phyloP scores from a whole-genome alignment of 2,113 vertebrate species.

The Progne subis region DNA sequence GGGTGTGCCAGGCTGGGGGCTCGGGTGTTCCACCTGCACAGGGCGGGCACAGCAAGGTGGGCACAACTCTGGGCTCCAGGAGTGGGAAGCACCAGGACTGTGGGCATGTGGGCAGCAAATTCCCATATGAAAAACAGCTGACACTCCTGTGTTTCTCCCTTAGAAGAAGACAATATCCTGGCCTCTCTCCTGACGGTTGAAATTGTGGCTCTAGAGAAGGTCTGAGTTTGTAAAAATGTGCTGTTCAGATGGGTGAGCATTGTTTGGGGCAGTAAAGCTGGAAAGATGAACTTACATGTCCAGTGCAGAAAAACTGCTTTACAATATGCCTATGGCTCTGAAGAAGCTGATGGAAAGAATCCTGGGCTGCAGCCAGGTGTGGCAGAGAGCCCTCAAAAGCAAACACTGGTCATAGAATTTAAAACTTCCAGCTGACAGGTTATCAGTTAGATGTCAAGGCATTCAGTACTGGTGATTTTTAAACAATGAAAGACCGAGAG shows the following conservation, averaged over 20 bases:
- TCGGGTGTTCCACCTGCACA: fast-evolving
- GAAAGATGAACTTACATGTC: not conserved
- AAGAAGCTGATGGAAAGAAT: not conserved
- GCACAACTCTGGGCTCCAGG: not conserved
- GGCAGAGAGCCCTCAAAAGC: not conserved
- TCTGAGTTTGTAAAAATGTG: not conserved
- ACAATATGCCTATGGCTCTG: not conserved
- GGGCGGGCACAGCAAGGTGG: not conserved
- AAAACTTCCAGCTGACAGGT: not conserved
- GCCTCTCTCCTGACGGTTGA: not conserved
- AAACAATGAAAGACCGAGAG: not conserved
- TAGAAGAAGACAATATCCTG: not conserved
- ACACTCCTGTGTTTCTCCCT: not conserved
- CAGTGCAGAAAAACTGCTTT: not conserved
- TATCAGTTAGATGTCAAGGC: not conserved
- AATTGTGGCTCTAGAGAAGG: not conserved
- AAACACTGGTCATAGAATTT: not conserved
- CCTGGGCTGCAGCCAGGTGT: not conserved
- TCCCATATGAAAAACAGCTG: not conserved
- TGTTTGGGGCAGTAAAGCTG: not conserved
- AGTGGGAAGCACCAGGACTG: not conserved
- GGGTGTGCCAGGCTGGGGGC: not conserved
- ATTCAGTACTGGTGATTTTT: not conserved
- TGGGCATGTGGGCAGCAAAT: not conserved
- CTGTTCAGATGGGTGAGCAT: not conserved